Conservation (phyloP, 2,888 invertebrate species). For the Autographa pulchrina region DNA sequence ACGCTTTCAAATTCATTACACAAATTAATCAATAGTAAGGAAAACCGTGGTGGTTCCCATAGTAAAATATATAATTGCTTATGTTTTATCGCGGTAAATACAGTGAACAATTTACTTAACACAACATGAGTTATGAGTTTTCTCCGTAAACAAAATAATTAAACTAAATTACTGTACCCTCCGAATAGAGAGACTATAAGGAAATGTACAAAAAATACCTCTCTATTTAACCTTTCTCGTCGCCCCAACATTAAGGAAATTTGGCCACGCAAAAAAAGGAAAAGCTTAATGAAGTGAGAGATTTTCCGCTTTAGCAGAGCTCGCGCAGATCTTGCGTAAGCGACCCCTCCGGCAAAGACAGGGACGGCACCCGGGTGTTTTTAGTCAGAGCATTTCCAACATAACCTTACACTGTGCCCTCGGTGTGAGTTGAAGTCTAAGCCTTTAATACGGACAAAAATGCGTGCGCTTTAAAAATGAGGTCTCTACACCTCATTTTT, state of each 20-base stretch:
- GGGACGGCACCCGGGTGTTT: too few species aligned
- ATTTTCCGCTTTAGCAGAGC: background rate
- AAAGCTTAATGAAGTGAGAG: constrained; percentile 4
- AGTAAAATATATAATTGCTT: background rate
- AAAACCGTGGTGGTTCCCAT: background rate
- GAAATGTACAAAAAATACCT: background rate
- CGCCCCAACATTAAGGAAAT: background rate
- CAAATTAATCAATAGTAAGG: background rate
- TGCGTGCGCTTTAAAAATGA: too few species aligned
- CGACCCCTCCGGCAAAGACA: too few species aligned
- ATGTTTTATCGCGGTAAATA: background rate
- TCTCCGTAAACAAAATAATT: background rate
- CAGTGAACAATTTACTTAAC: background rate
- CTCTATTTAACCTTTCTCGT: background rate
- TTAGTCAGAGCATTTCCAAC: too few species aligned
- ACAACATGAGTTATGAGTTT: background rate
- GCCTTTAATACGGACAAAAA: too few species aligned
- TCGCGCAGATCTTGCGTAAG: too few species aligned
- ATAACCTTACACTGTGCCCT: too few species aligned
- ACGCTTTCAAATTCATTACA: background rate
- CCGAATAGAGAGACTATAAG: background rate
- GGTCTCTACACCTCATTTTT: too few species aligned
- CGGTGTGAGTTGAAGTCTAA: too few species aligned
- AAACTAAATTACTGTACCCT: background rate
- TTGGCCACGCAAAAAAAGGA: background rate